phyloP scores from a whole-genome alignment of 2,113 vertebrate genomes.

The Python bivittatus region DNA sequence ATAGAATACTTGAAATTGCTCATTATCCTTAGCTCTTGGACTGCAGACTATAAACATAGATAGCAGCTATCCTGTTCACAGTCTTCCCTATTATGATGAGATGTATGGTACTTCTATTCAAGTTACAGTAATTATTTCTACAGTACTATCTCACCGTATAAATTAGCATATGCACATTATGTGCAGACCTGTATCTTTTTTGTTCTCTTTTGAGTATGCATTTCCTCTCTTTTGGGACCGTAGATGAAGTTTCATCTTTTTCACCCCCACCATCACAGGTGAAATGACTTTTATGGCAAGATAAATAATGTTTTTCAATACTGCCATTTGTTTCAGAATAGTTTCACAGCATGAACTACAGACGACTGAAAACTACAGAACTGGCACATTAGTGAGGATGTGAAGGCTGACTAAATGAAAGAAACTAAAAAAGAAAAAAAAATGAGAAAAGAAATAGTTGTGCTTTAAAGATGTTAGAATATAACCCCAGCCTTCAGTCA shows the following conservation, averaged over 20 bases:
- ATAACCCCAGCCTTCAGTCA: slow-evolving; percentile 54
- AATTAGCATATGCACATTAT: neutral
- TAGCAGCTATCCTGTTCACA: neutral
- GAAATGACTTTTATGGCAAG: slow-evolving; percentile 32
- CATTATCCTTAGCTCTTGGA: neutral
- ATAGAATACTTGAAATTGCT: neutral
- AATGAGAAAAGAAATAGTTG: slow-evolving; percentile 51
- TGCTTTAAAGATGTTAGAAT: slow-evolving; percentile 55
- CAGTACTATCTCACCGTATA: neutral
- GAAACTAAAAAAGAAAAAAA: slow-evolving; percentile 47
- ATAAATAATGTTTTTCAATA: slow-evolving; percentile 35
- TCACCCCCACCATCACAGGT: neutral
- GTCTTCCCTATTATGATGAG: neutral
- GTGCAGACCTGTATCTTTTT: neutral
- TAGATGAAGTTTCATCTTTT: no score
- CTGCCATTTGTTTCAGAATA: slow-evolving; percentile 53
- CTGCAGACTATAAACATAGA: neutral
- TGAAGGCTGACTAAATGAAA: slow-evolving; percentile 63
- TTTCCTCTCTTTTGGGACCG: neutral
- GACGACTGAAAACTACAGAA: slow-evolving; percentile 54
- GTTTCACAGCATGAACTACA: slow-evolving; percentile 41
- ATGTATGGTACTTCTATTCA: neutral
- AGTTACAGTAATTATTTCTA: neutral
- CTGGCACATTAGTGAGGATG: slow-evolving; percentile 46
- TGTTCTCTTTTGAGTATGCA: neutral